These are phyloP conservation scores for Aplysia californica DNA, from an alignment of 1,140 invertebrate genomes.

Conservation along the genomic window DNA sequence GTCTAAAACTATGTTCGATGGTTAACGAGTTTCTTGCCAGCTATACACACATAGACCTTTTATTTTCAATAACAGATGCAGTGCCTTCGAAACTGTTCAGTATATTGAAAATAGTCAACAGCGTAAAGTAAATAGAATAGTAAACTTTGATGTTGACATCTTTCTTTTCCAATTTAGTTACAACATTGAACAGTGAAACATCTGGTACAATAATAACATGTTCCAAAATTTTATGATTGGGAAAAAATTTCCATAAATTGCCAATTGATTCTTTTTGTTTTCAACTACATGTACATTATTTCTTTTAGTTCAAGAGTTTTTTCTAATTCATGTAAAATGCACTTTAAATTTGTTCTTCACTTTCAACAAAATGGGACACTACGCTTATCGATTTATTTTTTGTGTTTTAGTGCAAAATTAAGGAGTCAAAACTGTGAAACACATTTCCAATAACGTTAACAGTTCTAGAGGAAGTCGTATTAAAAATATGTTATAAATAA, in stretches of 20 bases:
- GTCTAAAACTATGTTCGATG: neutral
- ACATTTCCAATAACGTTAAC: neutral
- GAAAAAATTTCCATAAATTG: neutral
- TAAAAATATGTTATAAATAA: neutral
- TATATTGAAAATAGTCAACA: neutral
- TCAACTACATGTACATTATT: neutral
- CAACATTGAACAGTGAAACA: neutral
- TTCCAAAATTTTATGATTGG: neutral
- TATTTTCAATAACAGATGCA: neutral
- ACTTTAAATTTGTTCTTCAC: neutral
- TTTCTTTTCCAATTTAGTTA: no score
- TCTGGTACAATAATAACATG: neutral
- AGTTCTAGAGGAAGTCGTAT: neutral
- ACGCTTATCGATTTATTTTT: neutral
- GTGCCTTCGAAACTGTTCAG: neutral
- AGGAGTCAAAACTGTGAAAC: neutral
- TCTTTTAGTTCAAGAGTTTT: neutral
- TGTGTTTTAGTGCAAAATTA: neutral
- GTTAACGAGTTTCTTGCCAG: neutral
- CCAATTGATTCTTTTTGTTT: neutral
- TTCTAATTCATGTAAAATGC: neutral
- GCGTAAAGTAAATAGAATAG: no score
- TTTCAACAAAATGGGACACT: neutral
- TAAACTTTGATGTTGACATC: neutral
- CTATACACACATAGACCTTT: no score